A percentile compares a stretch with the other conserved stretches of the same genome.
Conservation (phyloP, 2,797 vertebrate genomes). For the Gadopsis bispinosus region DNA sequence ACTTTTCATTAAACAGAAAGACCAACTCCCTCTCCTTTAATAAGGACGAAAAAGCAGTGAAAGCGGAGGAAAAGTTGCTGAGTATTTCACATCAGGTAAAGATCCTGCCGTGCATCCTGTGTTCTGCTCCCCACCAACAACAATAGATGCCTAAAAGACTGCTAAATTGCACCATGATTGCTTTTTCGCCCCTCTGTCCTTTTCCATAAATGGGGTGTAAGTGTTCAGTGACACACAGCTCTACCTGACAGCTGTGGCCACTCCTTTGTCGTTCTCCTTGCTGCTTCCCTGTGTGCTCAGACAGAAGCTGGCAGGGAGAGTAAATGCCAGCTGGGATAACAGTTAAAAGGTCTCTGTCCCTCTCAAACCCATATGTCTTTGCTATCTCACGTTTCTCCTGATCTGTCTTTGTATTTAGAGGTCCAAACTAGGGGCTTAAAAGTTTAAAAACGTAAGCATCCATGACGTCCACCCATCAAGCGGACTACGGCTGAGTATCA, state of each 20-base stretch:
- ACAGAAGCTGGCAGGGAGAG: slow-evolving; percentile 26
- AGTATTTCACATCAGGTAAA: slow-evolving; percentile 38
- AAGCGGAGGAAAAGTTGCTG: slow-evolving; percentile 11
- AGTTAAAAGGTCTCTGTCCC: slow-evolving; percentile 27
- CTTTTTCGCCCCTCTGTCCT: slow-evolving; percentile 37
- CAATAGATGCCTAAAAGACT: slow-evolving; percentile 24
- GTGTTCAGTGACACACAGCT: slow-evolving; percentile 38
- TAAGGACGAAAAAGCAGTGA: slow-evolving; percentile 13
- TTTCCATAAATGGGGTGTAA: slow-evolving; percentile 41
- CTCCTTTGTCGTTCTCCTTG: slow-evolving; percentile 10
- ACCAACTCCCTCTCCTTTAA: background rate
- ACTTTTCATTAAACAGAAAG: slow-evolving; percentile 20
- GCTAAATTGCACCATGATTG: slow-evolving; percentile 51
- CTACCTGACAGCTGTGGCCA: slow-evolving; percentile 45
- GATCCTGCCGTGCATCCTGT: background rate
- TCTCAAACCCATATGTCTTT: slow-evolving; percentile 8
- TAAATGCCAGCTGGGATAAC: slow-evolving; percentile 38
- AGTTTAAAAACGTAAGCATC: background rate
- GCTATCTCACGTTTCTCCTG: slow-evolving; percentile 8
- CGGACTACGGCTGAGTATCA: background rate
- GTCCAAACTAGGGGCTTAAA: background rate
- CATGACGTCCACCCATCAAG: background rate
- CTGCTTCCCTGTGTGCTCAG: slow-evolving; percentile 42
- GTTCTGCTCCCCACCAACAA: slow-evolving; percentile 27
- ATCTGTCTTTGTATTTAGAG: background rate